phyloP scores from a whole-genome alignment of 2,113 vertebrate genomes.

The Petrocephalus zakoni region DNA sequence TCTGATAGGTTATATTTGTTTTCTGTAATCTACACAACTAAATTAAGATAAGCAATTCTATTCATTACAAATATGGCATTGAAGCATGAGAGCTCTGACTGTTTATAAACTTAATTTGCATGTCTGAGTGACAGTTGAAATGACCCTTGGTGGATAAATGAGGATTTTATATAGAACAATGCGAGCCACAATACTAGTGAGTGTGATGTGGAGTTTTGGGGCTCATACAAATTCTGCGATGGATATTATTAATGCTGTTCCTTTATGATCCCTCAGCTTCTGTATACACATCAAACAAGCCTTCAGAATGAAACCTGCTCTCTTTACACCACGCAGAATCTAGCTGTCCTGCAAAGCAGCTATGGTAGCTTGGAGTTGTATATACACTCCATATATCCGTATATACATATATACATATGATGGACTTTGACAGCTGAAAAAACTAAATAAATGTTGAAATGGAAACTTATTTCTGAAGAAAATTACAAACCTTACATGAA shows the following conservation, averaged over 20 bases:
- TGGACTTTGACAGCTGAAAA: not conserved
- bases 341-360: not conserved
- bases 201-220: not conserved
- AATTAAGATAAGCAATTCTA: not conserved
- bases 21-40: not conserved
- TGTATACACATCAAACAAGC: not conserved
- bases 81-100: not conserved
- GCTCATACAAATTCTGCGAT: not conserved
- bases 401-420: no score
- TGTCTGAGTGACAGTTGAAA: not conserved
- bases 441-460: no score
- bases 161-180: not conserved
- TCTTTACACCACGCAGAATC: not conserved
- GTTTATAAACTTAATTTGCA: slow-evolving; percentile 4
- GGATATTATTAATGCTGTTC: not conserved
- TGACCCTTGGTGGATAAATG: not conserved
- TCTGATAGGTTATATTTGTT: not conserved
- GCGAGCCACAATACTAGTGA: not conserved
- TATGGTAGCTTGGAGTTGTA: not conserved
- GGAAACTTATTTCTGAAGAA: not conserved
- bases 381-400: no score
- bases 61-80: not conserved
- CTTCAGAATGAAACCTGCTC: not conserved
- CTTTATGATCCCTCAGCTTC: not conserved
- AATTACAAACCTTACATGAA: not conserved